These are phyloP conservation scores for Cyanoramphus novaezelandiae DNA, from an alignment of 2,113 vertebrate species.

Conservation along the genomic window DNA sequence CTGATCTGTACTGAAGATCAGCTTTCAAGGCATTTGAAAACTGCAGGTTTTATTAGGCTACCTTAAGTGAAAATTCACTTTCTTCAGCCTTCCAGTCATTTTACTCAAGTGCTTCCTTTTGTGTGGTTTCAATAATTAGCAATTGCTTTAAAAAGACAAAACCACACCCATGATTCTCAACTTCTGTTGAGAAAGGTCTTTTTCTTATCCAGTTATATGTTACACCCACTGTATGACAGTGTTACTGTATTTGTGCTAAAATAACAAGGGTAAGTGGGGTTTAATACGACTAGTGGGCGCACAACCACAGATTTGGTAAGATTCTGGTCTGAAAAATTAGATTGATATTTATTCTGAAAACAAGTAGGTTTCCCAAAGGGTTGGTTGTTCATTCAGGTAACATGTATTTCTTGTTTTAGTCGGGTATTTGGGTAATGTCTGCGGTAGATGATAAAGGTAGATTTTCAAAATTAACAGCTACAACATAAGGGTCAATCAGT, in stretches of 20 bases:
- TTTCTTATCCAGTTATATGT: neutral
- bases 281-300: neutral
- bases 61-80: neutral
- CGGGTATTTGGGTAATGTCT: neutral
- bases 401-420: neutral
- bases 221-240: neutral
- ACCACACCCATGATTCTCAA: neutral
- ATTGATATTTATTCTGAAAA: neutral
- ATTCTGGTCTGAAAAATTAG: neutral
- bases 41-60: neutral
- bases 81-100: neutral
- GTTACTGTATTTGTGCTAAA: neutral
- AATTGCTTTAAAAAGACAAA: neutral
- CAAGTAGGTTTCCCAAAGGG: neutral
- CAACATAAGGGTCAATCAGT: fast-evolving
- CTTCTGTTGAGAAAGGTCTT: neutral
- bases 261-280: neutral
- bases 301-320: neutral
- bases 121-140: neutral
- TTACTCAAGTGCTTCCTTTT: neutral
- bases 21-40: neutral
- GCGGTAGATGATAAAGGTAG: neutral
- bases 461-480: neutral
- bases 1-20: neutral
- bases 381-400: neutral